These are phyloP conservation scores for Sarcophaga bullata DNA, from an alignment of 1,140 invertebrate species.

Conservation along the genomic window DNA sequence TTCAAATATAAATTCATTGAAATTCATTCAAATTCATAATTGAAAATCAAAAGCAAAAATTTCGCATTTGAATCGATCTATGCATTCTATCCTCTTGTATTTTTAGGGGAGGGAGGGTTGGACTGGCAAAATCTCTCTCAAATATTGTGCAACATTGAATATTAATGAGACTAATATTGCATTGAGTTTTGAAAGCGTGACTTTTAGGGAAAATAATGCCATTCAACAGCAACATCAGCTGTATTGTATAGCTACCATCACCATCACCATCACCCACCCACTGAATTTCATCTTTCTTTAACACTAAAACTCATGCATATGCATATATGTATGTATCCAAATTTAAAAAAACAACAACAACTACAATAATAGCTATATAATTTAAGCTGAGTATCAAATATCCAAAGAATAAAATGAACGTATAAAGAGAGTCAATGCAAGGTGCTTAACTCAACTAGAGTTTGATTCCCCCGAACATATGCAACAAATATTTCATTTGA, in stretches of 20 bases:
- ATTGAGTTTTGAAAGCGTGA: background rate
- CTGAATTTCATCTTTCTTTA: background rate
- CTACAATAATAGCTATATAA: too few species aligned
- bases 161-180: constrained; percentile 11
- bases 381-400: background rate
- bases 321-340: background rate
- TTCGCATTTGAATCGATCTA: background rate
- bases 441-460: too few species aligned
- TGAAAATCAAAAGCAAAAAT: background rate
- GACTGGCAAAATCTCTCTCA: background rate
- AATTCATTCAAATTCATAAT: background rate
- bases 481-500: too few species aligned
- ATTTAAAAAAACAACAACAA: background rate
- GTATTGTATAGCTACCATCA: background rate
- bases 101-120: too few species aligned
- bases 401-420: background rate
- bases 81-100: background rate
- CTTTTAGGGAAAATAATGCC: background rate
- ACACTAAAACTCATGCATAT: too few species aligned
- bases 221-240: too few species aligned
- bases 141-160: background rate
- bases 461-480: too few species aligned
- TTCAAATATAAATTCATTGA: background rate
- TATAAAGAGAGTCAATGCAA: too few species aligned
- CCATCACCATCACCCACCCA: background rate